Evolutionary conservation across 2,888 invertebrate genomes (phyloP), one percentile per base, ranked within the genome.

Genomic region (Drosophila recens): DNA sequence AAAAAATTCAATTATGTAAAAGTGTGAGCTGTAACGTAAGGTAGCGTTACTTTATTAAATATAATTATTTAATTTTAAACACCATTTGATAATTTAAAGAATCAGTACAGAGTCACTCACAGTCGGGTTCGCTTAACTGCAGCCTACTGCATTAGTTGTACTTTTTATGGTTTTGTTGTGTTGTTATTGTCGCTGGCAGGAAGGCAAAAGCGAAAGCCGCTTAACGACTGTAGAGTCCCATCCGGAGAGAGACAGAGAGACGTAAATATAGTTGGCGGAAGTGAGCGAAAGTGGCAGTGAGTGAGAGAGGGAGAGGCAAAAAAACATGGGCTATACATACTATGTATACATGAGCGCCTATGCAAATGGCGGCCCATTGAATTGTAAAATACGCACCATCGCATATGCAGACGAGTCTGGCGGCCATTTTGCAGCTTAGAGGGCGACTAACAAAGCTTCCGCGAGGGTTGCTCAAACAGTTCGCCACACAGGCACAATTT

Each of bases 301-400:
- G 6, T 6, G 9, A 2, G 6, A 56, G 13, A 9, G 8, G 4
- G 46, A 36, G 34, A 68, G 65, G 61, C 65, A 62, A 74, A 73
- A 65, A 73, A 62, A 79, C 79, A 74, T 73, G 65, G 74, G 49
- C 66, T 80, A 48, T 79, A 71, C 65, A 43, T 71, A 68, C 66
- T 80, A 48, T 79, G 68, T 63, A 43, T 71, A 68, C 59, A 67
- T 67, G 86, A 73, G 57, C 57, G 70, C 72, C 72, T 72, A 82
- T 87, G 86, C 82, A 85, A 82, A 82, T 87, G 82, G 67, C 42
- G 68, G 59, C 34, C 72, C 83, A 85, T 82, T 82, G 86, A 88
- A 82, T 85, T 85, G 86, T 82, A 75, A 82, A 88, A 82, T 75
- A 86, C 76, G 79, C 70, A 72, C 54, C 74, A 78, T 67, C 74